Base-by-base conservation (phyloP, 2,113 vertebrate genomes). In the Aepyceros melampus region DNA sequence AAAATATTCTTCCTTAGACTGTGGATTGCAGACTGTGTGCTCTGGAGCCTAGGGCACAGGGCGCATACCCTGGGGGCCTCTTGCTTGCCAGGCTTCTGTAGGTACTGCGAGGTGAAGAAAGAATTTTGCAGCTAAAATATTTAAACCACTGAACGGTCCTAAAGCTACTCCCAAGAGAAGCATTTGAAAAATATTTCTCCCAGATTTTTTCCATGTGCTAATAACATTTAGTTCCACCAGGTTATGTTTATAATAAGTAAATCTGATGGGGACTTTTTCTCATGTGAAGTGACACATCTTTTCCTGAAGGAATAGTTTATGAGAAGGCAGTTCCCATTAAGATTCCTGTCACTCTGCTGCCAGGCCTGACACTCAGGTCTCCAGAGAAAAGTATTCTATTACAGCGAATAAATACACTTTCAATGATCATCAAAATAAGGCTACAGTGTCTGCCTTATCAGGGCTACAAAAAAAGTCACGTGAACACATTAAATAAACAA, bases 261-360 rank as follows among this genome's bases (percentile, higher is more conserved):
- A 55, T 87, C 47, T 82, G 27, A 95, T 8, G 43, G 62, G 29
- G 40, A 92, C 90, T 43, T 95, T 95, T 91, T 71, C 84, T 83
- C 84, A 92, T 82, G 67, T 17, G 85, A 96, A 95, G 45, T 60
- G 87, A 98, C 96, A 96, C 58, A 92, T 96, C 33, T 60, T 40
- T 25, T 64, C 95, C 94, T 89, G 36, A 58, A 96, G 94, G 90
- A 51, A 84, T 55, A 47, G 13, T 49, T 84, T 87, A 43, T 21
- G 31, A 55, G 62, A 92, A 95, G 85, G 62, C 81, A 94, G 51
- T 85, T 96, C 79, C 43, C 64, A 87, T 96, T 87, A 97, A 89
- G 84, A 56, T 23, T 95, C 51, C 79, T 94, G 94, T 87, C 87
- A 92, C 15, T 97, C 88, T 85, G 89, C 25, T 92, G 27, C 58